Evolutionary conservation across 1,140 invertebrate species (phyloP).

Genomic region (Bombyx mori): ASM3026992v2 NC_085129.1:17607001-17607500

Average conservation of each 20-base stretch:
- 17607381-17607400: constrained; percentile 73
- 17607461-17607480: neutral
- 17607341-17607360: constrained; percentile 8
- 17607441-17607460: constrained; percentile 45
- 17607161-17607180: neutral
- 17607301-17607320: too few species aligned
- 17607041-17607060: too few species aligned
- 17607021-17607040: too few species aligned
- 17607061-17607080: too few species aligned
- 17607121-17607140: neutral
- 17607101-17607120: too few species aligned
- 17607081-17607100: too few species aligned
- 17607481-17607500: neutral
- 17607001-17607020: too few species aligned
- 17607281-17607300: neutral
- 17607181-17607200: neutral
- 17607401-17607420: constrained; percentile 52
- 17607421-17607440: constrained; percentile 71
- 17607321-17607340: neutral
- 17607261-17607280: too few species aligned
- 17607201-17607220: too few species aligned
- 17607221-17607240: neutral
- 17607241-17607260: too few species aligned
- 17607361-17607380: constrained; percentile 15
- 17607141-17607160: too few species aligned